Evolutionary conservation across 2,888 invertebrate genomes (phyloP), one percentile per base, ranked within the genome.

Genomic region (Ypsolopha scabrella): DNA sequence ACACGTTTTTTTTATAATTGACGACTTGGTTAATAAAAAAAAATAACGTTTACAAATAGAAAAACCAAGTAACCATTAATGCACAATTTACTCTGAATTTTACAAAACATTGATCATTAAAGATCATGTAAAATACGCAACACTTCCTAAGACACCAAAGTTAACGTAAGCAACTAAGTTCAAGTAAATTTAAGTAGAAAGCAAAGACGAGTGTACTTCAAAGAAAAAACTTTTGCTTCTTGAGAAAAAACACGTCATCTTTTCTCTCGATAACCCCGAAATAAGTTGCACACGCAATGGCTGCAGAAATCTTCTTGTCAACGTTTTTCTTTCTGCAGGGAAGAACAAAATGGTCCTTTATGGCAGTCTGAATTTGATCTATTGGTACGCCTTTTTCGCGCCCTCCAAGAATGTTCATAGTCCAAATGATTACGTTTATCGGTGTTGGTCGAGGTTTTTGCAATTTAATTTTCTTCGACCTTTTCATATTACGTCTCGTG

Each of bases 341-440:
- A 46, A 75, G 55, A 46, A 61, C 48, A 53, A 68, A 76, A 57
- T 72, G 52, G 54, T 64, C 63, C 59, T 69, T 74, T 56, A 76
- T 64, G 45, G 71, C 52, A 14, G 64, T 55, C 52, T 60, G 59
- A 55, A 76, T 67, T 58, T 63, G 66, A 48, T 60, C 53, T 46
- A 71, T 59, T 7, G 68, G 57, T 36, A 75, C 73, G 53, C 70
- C 69, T 56, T 52, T 57, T 36, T 52, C 52, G 50, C 62, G 55
- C 47, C 64, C 64, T 39, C 67, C 62, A 38, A 74, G 67, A 6
- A 65, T 54, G 59, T 72, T 62, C 69, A 73, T 70, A n/a, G 70
- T 69, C 72, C 71, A 75, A 56, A 75, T 65, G 56, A 74, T 67
- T 54, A 68, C 70, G 52, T 73, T 71, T 52, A 68, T 59, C 41